A percentile compares a stretch with the other conserved stretches of the same genome.
These are phyloP conservation scores for Fukomys damarensis DNA, from an alignment of 2,113 vertebrate genomes.

Conservation along the genomic window DNA sequence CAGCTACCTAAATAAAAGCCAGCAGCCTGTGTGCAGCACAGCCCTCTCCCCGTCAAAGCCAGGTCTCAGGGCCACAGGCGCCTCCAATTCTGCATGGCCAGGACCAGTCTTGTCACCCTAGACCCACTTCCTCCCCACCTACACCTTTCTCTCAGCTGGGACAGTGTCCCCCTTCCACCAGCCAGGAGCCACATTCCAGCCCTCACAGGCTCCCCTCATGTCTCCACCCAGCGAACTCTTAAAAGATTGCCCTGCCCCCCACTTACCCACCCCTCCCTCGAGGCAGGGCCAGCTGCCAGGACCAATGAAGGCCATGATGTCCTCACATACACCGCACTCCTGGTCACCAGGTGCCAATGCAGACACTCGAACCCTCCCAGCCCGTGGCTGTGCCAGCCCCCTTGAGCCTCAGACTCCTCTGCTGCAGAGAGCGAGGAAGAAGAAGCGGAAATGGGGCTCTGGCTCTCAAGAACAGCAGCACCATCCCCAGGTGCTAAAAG, in stretches of 20 bases:
- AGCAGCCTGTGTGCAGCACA: fast-evolving
- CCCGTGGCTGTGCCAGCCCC: background rate
- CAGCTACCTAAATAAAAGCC: background rate
- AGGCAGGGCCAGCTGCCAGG: background rate
- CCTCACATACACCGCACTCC: background rate
- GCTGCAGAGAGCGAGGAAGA: background rate
- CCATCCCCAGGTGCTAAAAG: background rate
- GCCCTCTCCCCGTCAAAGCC: background rate
- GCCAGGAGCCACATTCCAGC: background rate
- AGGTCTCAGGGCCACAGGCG: fast-evolving
- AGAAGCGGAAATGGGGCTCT: background rate
- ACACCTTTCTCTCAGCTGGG: background rate
- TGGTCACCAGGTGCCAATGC: background rate
- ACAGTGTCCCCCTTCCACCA: background rate
- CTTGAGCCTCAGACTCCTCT: background rate
- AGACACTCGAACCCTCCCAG: fast-evolving
- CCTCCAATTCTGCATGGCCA: background rate
- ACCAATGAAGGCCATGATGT: background rate
- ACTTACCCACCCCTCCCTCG: background rate
- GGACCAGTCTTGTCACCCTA: background rate
- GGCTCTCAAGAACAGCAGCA: background rate
- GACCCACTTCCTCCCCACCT: background rate
- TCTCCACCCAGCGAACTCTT: background rate
- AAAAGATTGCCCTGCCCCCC: background rate
- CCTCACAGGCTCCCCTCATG: fast-evolving